Conservation (phyloP, 1,140 invertebrate genomes). For the Scaptomyza pallida region DNA sequence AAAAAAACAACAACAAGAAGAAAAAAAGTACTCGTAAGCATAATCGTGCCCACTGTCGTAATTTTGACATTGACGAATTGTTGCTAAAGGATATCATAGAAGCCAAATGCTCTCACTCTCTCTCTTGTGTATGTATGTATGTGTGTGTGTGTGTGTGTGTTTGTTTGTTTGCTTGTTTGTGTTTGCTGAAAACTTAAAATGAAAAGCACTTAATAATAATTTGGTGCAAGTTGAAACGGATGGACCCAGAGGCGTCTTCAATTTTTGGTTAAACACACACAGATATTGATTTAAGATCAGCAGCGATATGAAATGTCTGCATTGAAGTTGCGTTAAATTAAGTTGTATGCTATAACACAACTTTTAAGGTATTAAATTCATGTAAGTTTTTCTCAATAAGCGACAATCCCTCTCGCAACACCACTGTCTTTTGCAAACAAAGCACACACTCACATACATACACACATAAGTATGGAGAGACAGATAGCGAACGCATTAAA, state of each 20-base stretch:
- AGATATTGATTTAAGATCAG: no score
- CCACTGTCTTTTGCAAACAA: background rate
- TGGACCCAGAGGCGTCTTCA: slow-evolving; percentile 17
- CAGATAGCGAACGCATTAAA: background rate
- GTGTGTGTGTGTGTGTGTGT: background rate
- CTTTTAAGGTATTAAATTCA: no score
- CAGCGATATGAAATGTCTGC: no score
- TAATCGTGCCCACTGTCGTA: slow-evolving; percentile 63
- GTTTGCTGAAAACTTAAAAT: slow-evolving; percentile 54
- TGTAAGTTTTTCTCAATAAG: no score
- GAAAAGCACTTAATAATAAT: slow-evolving; percentile 77
- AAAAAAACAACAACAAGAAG: no score
- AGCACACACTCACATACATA: background rate
- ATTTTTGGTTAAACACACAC: background rate
- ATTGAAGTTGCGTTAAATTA: no score
- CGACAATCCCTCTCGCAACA: background rate
- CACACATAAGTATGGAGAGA: background rate
- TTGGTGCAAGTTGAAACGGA: slow-evolving; percentile 46
- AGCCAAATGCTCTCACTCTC: slow-evolving; percentile 11
- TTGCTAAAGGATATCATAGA: slow-evolving; percentile 44
- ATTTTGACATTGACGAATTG: slow-evolving; percentile 79
- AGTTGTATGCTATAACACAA: no score
- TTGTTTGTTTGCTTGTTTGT: slow-evolving; percentile 1
- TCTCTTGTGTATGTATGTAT: background rate
- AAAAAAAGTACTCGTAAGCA: slow-evolving; percentile 48